These are phyloP conservation scores for Propithecus coquereli DNA, from an alignment of 2,113 vertebrate species.

Conservation along the genomic window DNA sequence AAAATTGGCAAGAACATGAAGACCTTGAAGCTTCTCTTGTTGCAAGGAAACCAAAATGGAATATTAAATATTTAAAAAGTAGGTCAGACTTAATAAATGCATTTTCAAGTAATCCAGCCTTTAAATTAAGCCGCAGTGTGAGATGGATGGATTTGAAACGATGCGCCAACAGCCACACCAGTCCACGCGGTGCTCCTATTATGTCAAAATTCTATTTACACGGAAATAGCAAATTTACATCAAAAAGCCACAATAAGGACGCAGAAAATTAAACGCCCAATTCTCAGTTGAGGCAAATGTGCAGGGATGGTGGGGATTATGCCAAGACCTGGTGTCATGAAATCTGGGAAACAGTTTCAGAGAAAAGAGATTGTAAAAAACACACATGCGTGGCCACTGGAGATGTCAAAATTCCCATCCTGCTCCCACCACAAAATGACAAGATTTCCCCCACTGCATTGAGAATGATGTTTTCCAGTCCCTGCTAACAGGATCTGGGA, in stretches of 20 bases:
- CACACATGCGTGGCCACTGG: neutral
- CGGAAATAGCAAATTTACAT: slow-evolving; percentile 71
- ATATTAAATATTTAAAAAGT: slow-evolving; percentile 80
- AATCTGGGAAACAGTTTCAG: neutral
- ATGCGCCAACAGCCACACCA: slow-evolving; percentile 46
- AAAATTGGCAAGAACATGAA: slow-evolving; percentile 23
- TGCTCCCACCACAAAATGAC: neutral
- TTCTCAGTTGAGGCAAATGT: slow-evolving; percentile 52
- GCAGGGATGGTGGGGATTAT: neutral
- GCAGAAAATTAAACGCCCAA: slow-evolving; percentile 65
- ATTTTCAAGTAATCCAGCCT: slow-evolving; percentile 76
- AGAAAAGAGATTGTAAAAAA: neutral
- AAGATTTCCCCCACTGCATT: neutral
- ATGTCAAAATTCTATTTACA: slow-evolving; percentile 73
- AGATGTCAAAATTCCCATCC: neutral
- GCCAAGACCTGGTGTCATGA: neutral
- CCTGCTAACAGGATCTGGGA: neutral
- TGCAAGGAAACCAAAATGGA: slow-evolving; percentile 67
- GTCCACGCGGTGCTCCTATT: slow-evolving; percentile 60
- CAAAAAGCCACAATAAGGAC: slow-evolving; percentile 66
- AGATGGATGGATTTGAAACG: slow-evolving; percentile 65
- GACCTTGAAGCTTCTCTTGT: slow-evolving; percentile 57
- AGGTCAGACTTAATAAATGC: slow-evolving; percentile 82
- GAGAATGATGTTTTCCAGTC: slow-evolving; percentile 20
- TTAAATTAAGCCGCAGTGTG: slow-evolving; percentile 67